phyloP scores from a whole-genome alignment of 2,113 vertebrate genomes.

The Castor canadensis region DNA sequence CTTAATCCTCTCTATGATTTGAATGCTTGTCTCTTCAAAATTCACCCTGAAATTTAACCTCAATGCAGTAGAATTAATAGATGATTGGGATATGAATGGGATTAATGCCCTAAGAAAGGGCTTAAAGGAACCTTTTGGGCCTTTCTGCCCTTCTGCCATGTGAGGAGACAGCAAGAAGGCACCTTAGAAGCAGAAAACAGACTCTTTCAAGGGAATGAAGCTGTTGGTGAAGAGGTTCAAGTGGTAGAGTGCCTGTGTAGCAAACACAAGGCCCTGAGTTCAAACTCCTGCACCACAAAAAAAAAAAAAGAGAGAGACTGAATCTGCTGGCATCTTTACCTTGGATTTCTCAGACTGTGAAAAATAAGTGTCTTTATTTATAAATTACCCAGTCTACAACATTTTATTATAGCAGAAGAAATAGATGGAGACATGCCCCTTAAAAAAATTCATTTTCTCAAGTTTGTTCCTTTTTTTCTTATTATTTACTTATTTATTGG shows the following conservation, averaged over 20 bases:
- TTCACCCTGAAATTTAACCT: neutral
- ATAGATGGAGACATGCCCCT: neutral
- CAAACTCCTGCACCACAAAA: too few species aligned
- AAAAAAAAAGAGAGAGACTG: too few species aligned
- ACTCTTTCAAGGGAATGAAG: too few species aligned
- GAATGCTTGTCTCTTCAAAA: neutral
- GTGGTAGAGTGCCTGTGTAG: too few species aligned
- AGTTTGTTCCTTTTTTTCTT: too few species aligned
- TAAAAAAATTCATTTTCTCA: neutral
- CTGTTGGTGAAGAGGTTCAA: too few species aligned
- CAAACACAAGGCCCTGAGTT: too few species aligned
- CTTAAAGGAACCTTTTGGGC: neutral
- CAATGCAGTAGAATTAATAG: neutral
- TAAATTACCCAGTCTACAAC: neutral
- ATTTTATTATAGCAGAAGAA: neutral
- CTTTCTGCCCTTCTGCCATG: neutral
- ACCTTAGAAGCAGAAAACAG: neutral
- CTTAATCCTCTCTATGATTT: neutral
- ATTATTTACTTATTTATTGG: too few species aligned
- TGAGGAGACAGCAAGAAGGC: neutral
- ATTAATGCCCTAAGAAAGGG: neutral
- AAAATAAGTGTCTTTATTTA: neutral
- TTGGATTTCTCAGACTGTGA: neutral
- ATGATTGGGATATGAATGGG: neutral
- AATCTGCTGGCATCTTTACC: neutral